Evolutionary conservation across 2,888 invertebrate species (phyloP), one percentile per base, ranked within the genome.

Genomic region (Plusia festucae): DNA sequence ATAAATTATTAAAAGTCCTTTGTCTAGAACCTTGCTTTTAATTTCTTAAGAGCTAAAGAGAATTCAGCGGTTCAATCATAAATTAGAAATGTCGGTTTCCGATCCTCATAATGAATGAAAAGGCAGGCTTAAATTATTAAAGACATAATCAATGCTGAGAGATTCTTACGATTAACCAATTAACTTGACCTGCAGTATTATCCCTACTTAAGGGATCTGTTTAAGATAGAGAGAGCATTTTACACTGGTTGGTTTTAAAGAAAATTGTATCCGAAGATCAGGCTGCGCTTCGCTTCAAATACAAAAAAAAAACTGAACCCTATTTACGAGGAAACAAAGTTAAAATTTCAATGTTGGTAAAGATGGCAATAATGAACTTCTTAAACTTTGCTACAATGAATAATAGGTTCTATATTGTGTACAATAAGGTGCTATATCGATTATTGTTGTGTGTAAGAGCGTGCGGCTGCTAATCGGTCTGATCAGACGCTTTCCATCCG

Each of bases 401-500:
- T 53, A 67, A 34, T 69, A 53, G 15, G 18, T 58, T 65, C 55
- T 78, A 76, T 54, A 49, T 9, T 5, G 46, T 27, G 11, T 27
- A 6, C 0, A 11, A 53, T 66, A 78, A 59, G 65, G 70, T 60
- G 46, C 54, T 55, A 32, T 78, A 59, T 76, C n/a, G 49, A 49
- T 66, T 59, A 22, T n/a, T 65, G 61, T 58, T 27, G 52, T 27
- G 52, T 30, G 56, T 59, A 60, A 69, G 61, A 61, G 53, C 59
- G 68, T 79, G 76, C 74, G 74, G 78, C 72, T 68, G 73, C 76
- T 83, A 84, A 84, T 85, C 85, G 79, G 78, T 71, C 75, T 79
- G 82, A 85, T 84, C 84, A 78, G 81, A 79, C 74, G 78, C 73
- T 80, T 83, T 73, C 80, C 75, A 79, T 81, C 81, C 78, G 78